A percentile compares a stretch with the other conserved stretches of the same genome.
Conservation (phyloP, 2,797 vertebrate genomes). For the Pangasius mekongensis region DNA sequence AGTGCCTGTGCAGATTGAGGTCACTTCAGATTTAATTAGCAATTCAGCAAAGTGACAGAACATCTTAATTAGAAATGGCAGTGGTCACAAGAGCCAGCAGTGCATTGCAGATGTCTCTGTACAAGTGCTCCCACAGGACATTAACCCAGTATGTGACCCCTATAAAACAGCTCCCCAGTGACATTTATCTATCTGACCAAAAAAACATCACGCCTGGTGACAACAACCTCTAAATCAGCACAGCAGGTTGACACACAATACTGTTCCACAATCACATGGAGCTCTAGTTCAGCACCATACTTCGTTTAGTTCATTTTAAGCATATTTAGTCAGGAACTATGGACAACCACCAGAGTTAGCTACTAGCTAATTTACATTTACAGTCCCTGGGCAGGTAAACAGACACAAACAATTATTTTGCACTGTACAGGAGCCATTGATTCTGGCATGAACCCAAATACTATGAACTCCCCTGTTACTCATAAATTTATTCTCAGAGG, state of each 20-base stretch:
- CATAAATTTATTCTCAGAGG: neutral
- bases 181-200: slow-evolving; percentile 69
- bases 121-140: slow-evolving; percentile 56
- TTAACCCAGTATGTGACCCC: slow-evolving; percentile 75
- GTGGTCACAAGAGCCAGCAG: slow-evolving; percentile 68
- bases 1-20: slow-evolving; percentile 55
- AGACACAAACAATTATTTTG: neutral
- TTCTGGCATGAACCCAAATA: slow-evolving; percentile 19
- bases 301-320: neutral
- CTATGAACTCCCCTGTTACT: neutral
- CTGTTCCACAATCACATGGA: slow-evolving; percentile 8
- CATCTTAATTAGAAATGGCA: slow-evolving; percentile 75
- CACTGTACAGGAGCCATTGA: neutral
- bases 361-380: neutral
- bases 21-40: slow-evolving; percentile 80
- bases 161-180: slow-evolving; percentile 70
- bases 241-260: slow-evolving; percentile 2
- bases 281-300: neutral
- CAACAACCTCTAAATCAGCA: slow-evolving; percentile 47
- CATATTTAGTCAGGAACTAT: neutral
- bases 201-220: slow-evolving; percentile 32
- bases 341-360: neutral
- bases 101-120: slow-evolving; percentile 52
- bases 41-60: slow-evolving; percentile 72
- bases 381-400: slow-evolving; percentile 5